These are phyloP conservation scores for Agapostemon virescens DNA, from an alignment of 2,888 invertebrate species.

Conservation along the genomic window DNA sequence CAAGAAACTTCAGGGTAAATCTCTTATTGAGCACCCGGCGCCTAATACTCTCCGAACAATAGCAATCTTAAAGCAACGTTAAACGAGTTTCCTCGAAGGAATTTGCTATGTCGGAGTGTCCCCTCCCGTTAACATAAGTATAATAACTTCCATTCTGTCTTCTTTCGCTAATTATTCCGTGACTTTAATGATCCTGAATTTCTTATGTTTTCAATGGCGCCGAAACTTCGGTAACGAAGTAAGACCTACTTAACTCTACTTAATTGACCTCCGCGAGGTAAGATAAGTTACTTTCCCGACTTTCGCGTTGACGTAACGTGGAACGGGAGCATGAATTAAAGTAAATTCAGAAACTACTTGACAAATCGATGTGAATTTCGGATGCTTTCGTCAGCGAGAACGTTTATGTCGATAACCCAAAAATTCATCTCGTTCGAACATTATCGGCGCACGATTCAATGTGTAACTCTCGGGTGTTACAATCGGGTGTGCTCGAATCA, in stretches of 20 bases:
- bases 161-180: slow-evolving; percentile 23
- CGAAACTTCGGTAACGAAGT: slow-evolving; percentile 21
- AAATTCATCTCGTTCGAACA: too few species aligned
- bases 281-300: too few species aligned
- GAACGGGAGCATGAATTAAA: background rate
- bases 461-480: too few species aligned
- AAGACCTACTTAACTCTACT: background rate
- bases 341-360: background rate
- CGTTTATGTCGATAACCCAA: background rate
- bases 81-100: slow-evolving; percentile 23
- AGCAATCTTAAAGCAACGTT: slow-evolving; percentile 21
- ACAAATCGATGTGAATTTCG: background rate
- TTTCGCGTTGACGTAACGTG: background rate
- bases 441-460: too few species aligned
- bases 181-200: slow-evolving; percentile 17
- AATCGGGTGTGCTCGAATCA: too few species aligned
- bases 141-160: slow-evolving; percentile 10
- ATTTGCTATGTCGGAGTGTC: slow-evolving; percentile 4
- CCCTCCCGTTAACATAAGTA: background rate
- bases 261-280: background rate
- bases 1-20: slow-evolving; percentile 2
- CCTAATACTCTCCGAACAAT: slow-evolving; percentile 32
- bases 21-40: background rate
- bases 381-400: background rate
- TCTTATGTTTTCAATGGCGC: slow-evolving; percentile 17